Conservation (phyloP, 64 coral and sea anemone species). For the Porites australiensis region DNA sequence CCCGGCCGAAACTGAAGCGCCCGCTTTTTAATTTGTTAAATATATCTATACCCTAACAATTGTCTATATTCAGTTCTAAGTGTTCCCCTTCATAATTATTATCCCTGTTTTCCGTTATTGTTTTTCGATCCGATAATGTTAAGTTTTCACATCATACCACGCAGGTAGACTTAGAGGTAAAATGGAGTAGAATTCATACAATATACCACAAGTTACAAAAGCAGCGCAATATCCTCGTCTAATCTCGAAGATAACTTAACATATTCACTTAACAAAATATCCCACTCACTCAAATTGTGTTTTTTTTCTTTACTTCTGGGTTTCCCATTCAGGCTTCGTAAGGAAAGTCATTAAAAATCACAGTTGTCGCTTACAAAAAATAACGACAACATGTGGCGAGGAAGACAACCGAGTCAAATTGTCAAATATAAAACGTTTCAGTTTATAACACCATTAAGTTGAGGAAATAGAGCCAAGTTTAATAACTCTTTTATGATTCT, state of each 20-base stretch:
- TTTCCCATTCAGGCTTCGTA: not conserved
- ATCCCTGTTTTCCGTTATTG: too few species aligned
- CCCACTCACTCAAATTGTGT: not conserved
- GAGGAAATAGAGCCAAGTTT: too few species aligned
- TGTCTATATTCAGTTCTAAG: too few species aligned
- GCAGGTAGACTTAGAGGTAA: not conserved
- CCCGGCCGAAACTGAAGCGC: too few species aligned
- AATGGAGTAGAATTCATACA: not conserved
- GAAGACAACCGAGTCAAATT: not conserved
- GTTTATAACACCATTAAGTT: not conserved
- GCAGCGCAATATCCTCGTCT: not conserved
- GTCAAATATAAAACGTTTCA: not conserved
- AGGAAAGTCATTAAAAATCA: conserved; percentile 12
- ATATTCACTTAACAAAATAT: not conserved
- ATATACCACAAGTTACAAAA: not conserved
- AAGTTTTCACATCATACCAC: not conserved
- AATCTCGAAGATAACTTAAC: not conserved
- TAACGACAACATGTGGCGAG: conserved; percentile 10
- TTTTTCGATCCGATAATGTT: too few species aligned
- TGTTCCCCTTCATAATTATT: too few species aligned
- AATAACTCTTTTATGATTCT: too few species aligned
- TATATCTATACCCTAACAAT: too few species aligned
- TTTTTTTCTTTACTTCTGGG: not conserved
- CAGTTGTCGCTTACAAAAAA: not conserved
- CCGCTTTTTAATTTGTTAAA: too few species aligned